Base-by-base conservation (phyloP, 2,888 invertebrate species). In the Eristalinus aeneus region DNA sequence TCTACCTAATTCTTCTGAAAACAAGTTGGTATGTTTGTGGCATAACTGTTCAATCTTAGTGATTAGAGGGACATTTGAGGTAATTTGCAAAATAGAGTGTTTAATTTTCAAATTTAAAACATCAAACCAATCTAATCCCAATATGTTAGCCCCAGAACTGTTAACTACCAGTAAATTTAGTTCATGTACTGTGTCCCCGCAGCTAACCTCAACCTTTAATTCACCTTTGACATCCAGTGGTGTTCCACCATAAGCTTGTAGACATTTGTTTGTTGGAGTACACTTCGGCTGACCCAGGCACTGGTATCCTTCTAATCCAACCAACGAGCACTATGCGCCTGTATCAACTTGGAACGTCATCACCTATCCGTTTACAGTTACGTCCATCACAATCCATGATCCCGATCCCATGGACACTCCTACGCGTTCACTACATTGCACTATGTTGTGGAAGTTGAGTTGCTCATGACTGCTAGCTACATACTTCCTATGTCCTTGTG, bases 311-410 rank as follows among this genome's bases (percentile, higher is more conserved):
- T 69, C 23, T 12, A 71, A 46, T n/a, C 77, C 64, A 22, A 71
- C 69, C 5, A 71, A 56, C 36, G 79, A 85, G 31, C 67, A 76
- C 0, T 77, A 53, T 3, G 71, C 81, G 8, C 74, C 74, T 22
- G 74, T 86, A 36, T 81, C 71, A n/a, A 78, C 23, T 53, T 81
- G 81, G 76, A 86, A 81, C 39, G 20, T 27, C 12, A 73, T 53
- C 22, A 27, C 31, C 3, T 54, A 46, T 46, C 27, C 54, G 27
- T 78, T 78, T 32, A 68, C 69, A n/a, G 12, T 27, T 4, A 58
- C 27, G 23, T 23, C n/a, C 5, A 12, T 34, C 20, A 69, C 34
- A 22, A 54, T 39, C 16, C 53, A 53, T 27, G 36, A 54, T 53
- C n/a, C n/a, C n/a, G n/a, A n/a, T n/a, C n/a, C n/a, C n/a, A n/a